Base-by-base conservation (phyloP, 2,797 vertebrate species). In the Artibeus jamaicensis region DNA sequence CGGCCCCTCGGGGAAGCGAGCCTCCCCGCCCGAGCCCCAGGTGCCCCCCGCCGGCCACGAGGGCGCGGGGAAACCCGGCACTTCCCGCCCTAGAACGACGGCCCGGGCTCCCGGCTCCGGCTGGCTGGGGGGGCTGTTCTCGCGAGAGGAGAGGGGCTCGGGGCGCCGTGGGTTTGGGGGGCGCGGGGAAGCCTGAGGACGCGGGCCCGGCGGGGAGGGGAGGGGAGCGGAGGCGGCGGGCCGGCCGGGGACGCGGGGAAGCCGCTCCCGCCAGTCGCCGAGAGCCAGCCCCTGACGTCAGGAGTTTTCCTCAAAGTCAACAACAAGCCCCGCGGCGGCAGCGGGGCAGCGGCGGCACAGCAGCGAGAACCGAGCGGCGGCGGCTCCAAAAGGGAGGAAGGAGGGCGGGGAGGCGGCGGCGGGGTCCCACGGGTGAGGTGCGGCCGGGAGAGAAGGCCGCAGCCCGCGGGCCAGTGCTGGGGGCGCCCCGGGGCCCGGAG, bases 241-340 rank as follows among this genome's bases (percentile, higher is more conserved):
- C 91, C 48, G 95, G 77, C 93, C 73, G 65, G 82, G 96, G 89
- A 65, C 93, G 78, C 82, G 96, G 97, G 97, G 89, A 98, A 98
- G 95, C 94, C 97, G 98, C 98, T 98, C 97, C 98, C 97, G 97
- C 97, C 97, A 55, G 96, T 93, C 96, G 97, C 88, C 65, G 74
- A 16, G 95, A 96, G 91, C 95, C 98, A 96, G 97, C 50, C 86
- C 96, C 98, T 99, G 99, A 99, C 99, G 99, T 99, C 99, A 99
- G 99, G 98, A 98, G 98, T 98, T 98, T 98, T 99, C 98, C 99
- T 98, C 98, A 99, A 99, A 99, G 99, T 99, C 99, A 99, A 98
- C 99, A 99, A 99, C 98, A 98, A 98, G 98, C 98, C 98, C 98
- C 95, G 95, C 96, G 94, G 97, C 88, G 94, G 98, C 91, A 89